Evolutionary conservation across 2,797 vertebrate species (phyloP), one percentile per base, ranked within the genome.

Genomic region (Salmo trutta): DNA sequence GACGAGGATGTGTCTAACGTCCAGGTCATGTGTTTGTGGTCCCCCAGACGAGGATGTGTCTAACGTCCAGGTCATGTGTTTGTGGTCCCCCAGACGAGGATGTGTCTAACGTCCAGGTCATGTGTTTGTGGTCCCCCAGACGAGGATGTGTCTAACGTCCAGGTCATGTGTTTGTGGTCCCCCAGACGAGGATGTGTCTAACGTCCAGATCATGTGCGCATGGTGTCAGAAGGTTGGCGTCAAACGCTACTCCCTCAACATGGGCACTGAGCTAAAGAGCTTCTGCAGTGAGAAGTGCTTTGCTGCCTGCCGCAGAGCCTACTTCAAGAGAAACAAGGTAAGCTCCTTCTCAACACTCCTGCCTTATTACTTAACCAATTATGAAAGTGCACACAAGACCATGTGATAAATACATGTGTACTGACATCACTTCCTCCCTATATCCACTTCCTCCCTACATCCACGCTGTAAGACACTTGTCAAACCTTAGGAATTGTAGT

Each of bases 231-330:
- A 99, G 94, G 95, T 99, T 84, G 98, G 98, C 71, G 96, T 98
- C 89, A 99, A 99, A 84, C 97, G 98, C 82, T 99, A 99, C 91
- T 98, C 98, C 90, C 95, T 99, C 92, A 98, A 96, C 95, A 99
- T 99, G 98, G 98, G 98, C 85, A 99, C 97, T 68, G 98, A 99
- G 93, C 94, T 99, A 91, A 99, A 99, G 96, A 98, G 95, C 92
- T 99, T 99, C 95, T 99, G 98, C 95, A 99, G 98, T 56, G 98
- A 99, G 94, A 99, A 99, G 93, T 99, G 98, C 94, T 99, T 99
- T 86, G 97, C 98, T 3, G 97, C 98, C 88, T 99, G 98, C 91
- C 96, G 98, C 88, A 95, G 98, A 91, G 98, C 98, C 85, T 99
- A 99, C 91, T 99, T 99, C 91, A 99, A 99, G 91, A 97, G 98